Conservation (phyloP, 2,888 invertebrate species). For the Cephus pulcher region DNA sequence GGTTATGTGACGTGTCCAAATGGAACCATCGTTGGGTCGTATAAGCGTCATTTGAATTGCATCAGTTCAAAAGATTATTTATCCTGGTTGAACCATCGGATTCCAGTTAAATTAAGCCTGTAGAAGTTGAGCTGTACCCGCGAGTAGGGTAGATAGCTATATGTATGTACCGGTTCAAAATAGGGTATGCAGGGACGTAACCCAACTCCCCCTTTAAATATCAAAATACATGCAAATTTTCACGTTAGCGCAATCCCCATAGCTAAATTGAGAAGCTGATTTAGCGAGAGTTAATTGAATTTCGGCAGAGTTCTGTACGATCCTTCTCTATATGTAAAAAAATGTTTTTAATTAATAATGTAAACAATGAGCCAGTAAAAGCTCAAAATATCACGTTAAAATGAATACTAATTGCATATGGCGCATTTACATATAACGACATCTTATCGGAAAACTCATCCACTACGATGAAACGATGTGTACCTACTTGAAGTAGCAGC, state of each 20-base stretch:
- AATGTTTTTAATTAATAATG: not conserved
- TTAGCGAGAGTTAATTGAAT: constrained; percentile 36
- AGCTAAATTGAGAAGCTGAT: constrained; percentile 32
- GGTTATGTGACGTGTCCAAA: not conserved
- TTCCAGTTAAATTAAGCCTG: constrained; percentile 18
- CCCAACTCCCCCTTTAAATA: constrained; percentile 32
- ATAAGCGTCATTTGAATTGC: constrained; percentile 21
- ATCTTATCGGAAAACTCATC: not conserved
- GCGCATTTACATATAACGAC: not conserved
- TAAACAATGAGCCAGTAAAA: not conserved
- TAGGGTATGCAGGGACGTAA: not conserved
- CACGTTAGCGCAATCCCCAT: constrained; percentile 9
- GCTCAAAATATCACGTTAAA: not conserved
- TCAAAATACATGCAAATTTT: constrained; percentile 34
- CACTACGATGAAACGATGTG: not conserved
- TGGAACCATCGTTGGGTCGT: not conserved
- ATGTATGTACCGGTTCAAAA: constrained; percentile 13
- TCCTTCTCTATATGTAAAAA: not conserved
- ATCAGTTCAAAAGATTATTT: constrained; percentile 21
- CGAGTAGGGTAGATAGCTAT: too few species aligned
- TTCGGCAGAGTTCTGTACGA: constrained; percentile 12
- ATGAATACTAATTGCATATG: not conserved
- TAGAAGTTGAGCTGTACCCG: constrained; percentile 9
- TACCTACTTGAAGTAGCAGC: constrained; percentile 4
- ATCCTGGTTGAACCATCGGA: constrained; percentile 16